Evolutionary conservation across 2,888 invertebrate species (phyloP), one percentile per base, ranked within the genome.

Genomic region (Trichopoda pennipes): DNA sequence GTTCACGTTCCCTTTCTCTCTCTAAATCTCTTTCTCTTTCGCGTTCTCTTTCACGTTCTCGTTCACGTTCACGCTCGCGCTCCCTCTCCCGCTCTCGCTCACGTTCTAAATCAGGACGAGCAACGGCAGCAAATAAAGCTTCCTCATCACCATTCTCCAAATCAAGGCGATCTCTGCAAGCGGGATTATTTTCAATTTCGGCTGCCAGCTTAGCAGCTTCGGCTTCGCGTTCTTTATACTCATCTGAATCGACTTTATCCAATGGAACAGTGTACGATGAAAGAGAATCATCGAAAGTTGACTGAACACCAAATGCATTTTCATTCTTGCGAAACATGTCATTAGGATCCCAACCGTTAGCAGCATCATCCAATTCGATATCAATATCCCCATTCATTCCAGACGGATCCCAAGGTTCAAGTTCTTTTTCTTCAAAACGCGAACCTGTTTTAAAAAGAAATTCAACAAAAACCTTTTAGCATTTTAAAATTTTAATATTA

Each of bases 291-390:
- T 98, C 97, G 90, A 96, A 99, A 3, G 97, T 97, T 85, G 98
- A 96, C 87, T 95, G 95, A 12, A 99, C 97, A 72, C 98, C 98
- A 91, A 98, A 98, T 85, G 96, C 94, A 89, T 94, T 94, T 90
- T 97, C 97, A 92, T 99, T 99, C 90, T 95, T 96, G 85, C 95
- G 93, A 92, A 99, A 99, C 99, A 99, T 99, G 86, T 99, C 98
- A 91, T 96, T 95, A 2, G 96, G 95, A 92, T 98, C 97, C 99
- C 99, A 99, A 79, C 99, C 99, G 92, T 98, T 98, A 91, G 95
- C 94, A 85, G 94, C 94, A 86, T 94, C 93, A 88, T 96, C 96
- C 77, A 96, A 91, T 86, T 95, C 95, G 85, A 93, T 92, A 58
- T 94, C 94, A 77, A 94, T 92, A 35, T 93, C 92, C 32, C 93